These are phyloP conservation scores for Amphiprion percula DNA, from an alignment of 2,113 vertebrate genomes.

Conservation along the genomic window DNA sequence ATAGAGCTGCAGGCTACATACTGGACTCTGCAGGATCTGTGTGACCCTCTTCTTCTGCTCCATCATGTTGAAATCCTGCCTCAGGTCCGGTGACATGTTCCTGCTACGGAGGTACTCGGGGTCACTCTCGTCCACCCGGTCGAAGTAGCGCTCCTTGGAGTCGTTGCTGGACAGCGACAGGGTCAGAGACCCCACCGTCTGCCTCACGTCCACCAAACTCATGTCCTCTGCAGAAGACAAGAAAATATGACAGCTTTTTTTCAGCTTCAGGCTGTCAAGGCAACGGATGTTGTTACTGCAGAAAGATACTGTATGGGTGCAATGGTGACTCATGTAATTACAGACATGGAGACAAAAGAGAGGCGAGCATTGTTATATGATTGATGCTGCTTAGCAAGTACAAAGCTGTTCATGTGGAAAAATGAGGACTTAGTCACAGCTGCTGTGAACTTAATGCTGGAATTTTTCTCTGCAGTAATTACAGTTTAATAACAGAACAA, in stretches of 20 bases:
- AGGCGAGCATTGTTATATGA: conserved; percentile 50
- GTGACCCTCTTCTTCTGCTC: conserved; percentile 97
- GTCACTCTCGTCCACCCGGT: conserved; percentile 89
- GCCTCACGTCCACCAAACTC: conserved; percentile 89
- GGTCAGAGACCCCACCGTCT: conserved; percentile 86
- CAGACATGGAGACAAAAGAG: conserved; percentile 61
- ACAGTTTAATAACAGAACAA: conserved; percentile 24
- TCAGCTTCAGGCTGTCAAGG: conserved; percentile 60
- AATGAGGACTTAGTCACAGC: conserved; percentile 40
- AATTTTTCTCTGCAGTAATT: not conserved
- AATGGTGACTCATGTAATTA: conserved; percentile 78
- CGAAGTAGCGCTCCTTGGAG: conserved; percentile 91
- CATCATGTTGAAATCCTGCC: conserved; percentile 99
- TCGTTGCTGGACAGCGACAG: conserved; percentile 88
- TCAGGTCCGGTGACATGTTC: conserved; percentile 94
- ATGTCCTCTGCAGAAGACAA: conserved; percentile 72
- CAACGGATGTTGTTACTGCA: conserved; percentile 42
- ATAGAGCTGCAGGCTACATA: conserved; percentile 80
- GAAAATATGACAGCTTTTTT: conserved; percentile 23
- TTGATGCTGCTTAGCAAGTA: conserved; percentile 25
- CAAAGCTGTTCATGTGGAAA: conserved; percentile 32
- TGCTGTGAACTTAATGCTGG: conserved; percentile 26
- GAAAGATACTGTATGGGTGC: conserved; percentile 43
- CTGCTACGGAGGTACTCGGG: conserved; percentile 88
- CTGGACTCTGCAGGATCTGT: conserved; percentile 96